Conservation (phyloP, 2,113 vertebrate genomes). For the Sorex fumeus region DNA sequence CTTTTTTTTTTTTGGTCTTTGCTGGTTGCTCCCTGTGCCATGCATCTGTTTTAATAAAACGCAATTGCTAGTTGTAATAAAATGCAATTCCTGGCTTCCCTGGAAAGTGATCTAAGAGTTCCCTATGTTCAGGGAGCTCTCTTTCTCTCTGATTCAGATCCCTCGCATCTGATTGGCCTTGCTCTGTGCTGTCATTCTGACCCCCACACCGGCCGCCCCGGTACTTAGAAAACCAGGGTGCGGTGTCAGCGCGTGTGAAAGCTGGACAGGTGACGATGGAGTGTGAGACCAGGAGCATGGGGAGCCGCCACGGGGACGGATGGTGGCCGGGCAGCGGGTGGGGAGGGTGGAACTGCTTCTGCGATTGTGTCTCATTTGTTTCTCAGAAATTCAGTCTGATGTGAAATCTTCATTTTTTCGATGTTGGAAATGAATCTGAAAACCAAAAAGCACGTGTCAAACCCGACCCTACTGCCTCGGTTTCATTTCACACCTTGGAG, state of each 20-base stretch:
- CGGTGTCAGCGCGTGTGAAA: conserved; percentile 1
- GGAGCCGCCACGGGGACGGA: background rate
- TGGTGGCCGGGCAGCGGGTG: too few relatives aligned
- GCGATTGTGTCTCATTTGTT: conserved; percentile 14
- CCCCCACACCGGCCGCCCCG: background rate
- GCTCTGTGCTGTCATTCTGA: background rate
- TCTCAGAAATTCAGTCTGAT: conserved; percentile 47
- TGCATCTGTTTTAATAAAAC: background rate
- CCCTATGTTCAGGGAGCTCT: background rate
- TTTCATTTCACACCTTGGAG: conserved; percentile 49
- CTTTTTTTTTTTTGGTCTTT: too few relatives aligned
- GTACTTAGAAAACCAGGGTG: background rate
- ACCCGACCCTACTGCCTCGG: background rate
- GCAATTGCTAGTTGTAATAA: background rate
- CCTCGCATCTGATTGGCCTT: background rate
- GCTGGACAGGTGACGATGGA: background rate
- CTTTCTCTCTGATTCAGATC: conserved; percentile 25
- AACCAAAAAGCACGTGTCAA: background rate
- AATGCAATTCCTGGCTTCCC: conserved; percentile 13
- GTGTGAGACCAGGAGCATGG: rapidly evolving
- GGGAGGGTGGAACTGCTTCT: background rate
- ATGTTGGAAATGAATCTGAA: conserved; percentile 24
- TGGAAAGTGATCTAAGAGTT: background rate
- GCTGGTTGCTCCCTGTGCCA: background rate
- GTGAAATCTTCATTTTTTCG: conserved; percentile 57